Evolutionary conservation across 2,113 vertebrate genomes (phyloP).

Genomic region (Atrichornis clamosus): DNA sequence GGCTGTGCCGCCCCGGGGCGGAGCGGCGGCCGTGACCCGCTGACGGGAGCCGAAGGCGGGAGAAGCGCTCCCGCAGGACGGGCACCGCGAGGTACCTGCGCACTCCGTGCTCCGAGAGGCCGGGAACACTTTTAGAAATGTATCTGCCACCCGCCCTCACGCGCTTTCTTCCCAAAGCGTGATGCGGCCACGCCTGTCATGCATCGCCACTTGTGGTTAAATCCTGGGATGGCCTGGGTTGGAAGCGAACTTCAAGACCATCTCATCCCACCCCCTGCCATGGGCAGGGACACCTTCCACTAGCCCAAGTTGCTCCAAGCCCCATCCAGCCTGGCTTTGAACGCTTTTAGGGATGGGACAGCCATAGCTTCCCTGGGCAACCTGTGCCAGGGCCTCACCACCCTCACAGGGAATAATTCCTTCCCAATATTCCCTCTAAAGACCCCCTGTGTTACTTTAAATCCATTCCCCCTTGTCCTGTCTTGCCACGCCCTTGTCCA

Average conservation of each 20-base stretch:
- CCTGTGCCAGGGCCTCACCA: background rate
- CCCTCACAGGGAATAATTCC: background rate
- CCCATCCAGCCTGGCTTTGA: no score
- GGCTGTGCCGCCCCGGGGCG: background rate
- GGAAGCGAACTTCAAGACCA: background rate
- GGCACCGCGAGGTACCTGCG: fast-evolving
- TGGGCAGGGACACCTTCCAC: background rate
- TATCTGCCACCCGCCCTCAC: fast-evolving
- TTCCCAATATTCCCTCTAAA: background rate
- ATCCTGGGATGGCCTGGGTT: background rate
- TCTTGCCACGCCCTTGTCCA: background rate
- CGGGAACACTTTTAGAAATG: fast-evolving
- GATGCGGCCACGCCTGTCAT: background rate
- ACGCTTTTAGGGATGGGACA: background rate
- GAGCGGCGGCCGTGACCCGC: background rate
- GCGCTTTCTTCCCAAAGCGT: background rate
- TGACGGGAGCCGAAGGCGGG: background rate
- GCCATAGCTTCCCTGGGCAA: background rate
- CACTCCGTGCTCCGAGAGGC: fast-evolving
- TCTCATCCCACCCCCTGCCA: background rate
- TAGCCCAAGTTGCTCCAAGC: background rate
- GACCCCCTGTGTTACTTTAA: background rate
- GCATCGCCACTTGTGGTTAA: fast-evolving
- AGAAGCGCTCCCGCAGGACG: fast-evolving
- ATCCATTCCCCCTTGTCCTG: background rate